A percentile compares a stretch with the other conserved stretches of the same genome.
These are phyloP conservation scores for Morinoia aosen DNA, from an alignment of 2,888 invertebrate species.

Conservation along the genomic window DNA sequence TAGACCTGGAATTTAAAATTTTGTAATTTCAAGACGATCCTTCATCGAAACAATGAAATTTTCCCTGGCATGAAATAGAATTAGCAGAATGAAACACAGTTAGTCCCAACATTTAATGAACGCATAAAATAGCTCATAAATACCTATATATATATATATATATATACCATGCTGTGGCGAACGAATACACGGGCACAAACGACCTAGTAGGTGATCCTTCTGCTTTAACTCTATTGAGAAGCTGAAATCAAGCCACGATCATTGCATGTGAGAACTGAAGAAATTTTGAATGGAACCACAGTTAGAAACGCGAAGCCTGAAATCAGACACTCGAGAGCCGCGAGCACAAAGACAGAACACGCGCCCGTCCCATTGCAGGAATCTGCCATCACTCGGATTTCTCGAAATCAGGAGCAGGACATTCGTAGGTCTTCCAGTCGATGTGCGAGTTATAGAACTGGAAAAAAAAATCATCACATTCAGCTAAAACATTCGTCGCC, in stretches of 20 bases:
- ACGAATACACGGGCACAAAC: neutral
- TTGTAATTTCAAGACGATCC: neutral
- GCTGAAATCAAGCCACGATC: neutral
- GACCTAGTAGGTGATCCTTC: neutral
- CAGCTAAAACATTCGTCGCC: neutral
- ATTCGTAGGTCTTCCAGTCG: constrained; percentile 62
- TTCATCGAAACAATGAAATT: neutral
- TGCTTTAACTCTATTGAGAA: neutral
- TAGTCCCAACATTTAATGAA: constrained; percentile 12
- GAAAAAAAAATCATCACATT: constrained; percentile 45
- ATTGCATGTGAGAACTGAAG: neutral
- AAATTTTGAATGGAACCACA: neutral
- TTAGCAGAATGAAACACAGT: neutral
- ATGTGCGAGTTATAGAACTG: constrained; percentile 62
- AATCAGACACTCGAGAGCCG: neutral
- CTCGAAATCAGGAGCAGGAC: constrained; percentile 62
- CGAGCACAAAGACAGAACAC: neutral
- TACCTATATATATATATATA: neutral
- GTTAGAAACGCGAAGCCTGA: neutral
- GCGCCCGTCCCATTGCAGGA: neutral
- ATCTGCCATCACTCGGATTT: constrained; percentile 49
- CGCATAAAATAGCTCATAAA: neutral
- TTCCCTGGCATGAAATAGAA: neutral
- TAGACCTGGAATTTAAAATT: neutral
- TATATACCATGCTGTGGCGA: neutral